A percentile compares a stretch with the other conserved stretches of the same genome.
phyloP scores from a whole-genome alignment of 2,113 vertebrate genomes.

The Engraulis encrasicolus region DNA sequence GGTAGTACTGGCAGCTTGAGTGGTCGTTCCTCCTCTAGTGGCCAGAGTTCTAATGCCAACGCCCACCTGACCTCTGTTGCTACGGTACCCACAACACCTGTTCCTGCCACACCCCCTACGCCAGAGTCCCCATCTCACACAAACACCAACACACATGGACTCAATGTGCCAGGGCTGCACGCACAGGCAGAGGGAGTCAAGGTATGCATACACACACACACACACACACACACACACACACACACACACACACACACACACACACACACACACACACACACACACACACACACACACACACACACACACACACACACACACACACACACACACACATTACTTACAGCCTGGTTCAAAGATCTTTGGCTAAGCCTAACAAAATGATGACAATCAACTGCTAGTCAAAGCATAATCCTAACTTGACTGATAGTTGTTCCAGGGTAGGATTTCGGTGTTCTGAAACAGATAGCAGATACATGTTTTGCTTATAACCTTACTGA shows the following conservation, averaged over 20 bases:
- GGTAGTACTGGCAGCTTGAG: slow-evolving; percentile 73
- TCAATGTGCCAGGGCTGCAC: slow-evolving; percentile 84
- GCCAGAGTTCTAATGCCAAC: slow-evolving; percentile 73
- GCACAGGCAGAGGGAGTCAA: slow-evolving; percentile 91
- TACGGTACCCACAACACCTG: slow-evolving; percentile 60
- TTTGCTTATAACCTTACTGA: no score
- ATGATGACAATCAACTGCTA: no score
- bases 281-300: background rate
- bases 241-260: background rate
- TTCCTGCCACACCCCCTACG: background rate
- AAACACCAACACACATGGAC: slow-evolving; percentile 70
- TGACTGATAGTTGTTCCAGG: no score
- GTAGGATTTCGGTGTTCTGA: no score
- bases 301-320: background rate
- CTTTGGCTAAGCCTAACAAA: no score
- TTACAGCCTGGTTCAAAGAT: no score
- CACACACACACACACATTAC: background rate
- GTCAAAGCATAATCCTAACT: no score
- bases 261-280: background rate
- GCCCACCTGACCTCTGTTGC: slow-evolving; percentile 73
- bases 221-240: background rate
- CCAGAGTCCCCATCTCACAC: slow-evolving; percentile 57
- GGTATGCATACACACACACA: slow-evolving; percentile 63
- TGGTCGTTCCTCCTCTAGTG: slow-evolving; percentile 83
- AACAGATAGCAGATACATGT: no score